Conservation (phyloP, 2,113 vertebrate genomes). For the Hystrix brachyura region DNA sequence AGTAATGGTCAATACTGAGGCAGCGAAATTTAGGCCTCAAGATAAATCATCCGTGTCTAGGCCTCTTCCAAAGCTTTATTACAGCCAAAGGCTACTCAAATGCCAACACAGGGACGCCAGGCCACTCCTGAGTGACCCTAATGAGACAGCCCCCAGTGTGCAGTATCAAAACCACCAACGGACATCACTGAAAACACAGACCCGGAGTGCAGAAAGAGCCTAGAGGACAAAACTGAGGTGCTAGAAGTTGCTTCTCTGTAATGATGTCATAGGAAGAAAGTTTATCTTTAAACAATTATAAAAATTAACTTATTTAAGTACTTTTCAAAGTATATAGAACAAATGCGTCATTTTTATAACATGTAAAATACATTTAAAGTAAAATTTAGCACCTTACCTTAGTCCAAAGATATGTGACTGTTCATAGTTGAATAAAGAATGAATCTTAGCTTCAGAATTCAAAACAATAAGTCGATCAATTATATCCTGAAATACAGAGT, state of each 20-base stretch:
- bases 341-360: not conserved
- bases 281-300: not conserved
- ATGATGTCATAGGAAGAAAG: not conserved
- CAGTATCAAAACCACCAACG: not conserved
- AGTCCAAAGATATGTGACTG: conserved; percentile 97
- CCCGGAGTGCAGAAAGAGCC: not conserved
- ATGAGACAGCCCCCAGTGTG: not conserved
- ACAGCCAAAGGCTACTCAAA: not conserved
- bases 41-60: not conserved
- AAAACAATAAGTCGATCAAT: conserved; percentile 96
- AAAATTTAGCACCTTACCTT: conserved; percentile 91
- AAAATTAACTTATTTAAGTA: not conserved
- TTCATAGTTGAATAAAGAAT: conserved; percentile 96
- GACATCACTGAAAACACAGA: not conserved
- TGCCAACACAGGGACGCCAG: not conserved
- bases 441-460: conserved; percentile 96
- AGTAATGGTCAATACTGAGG: not conserved
- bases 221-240: not conserved
- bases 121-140: not conserved
- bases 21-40: not conserved
- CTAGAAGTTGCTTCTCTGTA: not conserved
- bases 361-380: conserved; percentile 44
- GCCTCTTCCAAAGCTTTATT: not conserved
- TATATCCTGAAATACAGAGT: conserved; percentile 91
- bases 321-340: not conserved